phyloP scores from a whole-genome alignment of 2,888 invertebrate species.

The Cosmorhoe ocellata region DNA sequence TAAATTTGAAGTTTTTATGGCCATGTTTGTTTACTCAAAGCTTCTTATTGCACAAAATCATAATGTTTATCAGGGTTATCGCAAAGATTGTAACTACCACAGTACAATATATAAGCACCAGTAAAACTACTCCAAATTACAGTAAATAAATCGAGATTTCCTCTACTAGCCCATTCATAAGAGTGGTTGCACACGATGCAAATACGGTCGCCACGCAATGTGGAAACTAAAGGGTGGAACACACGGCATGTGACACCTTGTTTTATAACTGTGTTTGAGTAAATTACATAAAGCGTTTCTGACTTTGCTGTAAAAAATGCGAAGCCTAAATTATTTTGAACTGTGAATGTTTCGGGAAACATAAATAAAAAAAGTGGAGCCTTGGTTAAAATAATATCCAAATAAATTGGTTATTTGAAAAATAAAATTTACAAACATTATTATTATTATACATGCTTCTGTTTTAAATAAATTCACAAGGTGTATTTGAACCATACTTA shows the following conservation, averaged over 20 bases:
- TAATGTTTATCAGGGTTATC: background rate
- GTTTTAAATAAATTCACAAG: too few relatives aligned
- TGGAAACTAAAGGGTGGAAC: slow-evolving; percentile 28
- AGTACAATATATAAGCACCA: background rate
- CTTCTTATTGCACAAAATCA: too few relatives aligned
- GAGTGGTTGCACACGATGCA: slow-evolving; percentile 37
- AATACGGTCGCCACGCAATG: slow-evolving; percentile 47
- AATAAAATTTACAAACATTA: too few relatives aligned
- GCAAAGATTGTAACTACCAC: too few relatives aligned
- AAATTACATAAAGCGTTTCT: slow-evolving; percentile 28
- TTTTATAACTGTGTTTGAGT: slow-evolving; percentile 38
- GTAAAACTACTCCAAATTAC: slow-evolving; percentile 31
- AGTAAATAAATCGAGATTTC: slow-evolving; percentile 39
- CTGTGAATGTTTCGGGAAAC: background rate
- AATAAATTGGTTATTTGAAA: too few relatives aligned
- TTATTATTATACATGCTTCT: too few relatives aligned
- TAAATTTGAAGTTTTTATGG: too few relatives aligned
- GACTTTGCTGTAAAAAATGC: slow-evolving; percentile 20
- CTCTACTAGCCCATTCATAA: slow-evolving; percentile 38
- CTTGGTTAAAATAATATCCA: too few relatives aligned
- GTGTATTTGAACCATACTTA: too few relatives aligned
- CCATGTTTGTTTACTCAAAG: too few relatives aligned
- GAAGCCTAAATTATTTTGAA: background rate
- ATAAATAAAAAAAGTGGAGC: too few relatives aligned
- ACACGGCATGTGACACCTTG: slow-evolving; percentile 38